A percentile compares a stretch with the other conserved stretches of the same genome.
phyloP scores from a whole-genome alignment of 2,113 vertebrate species.

The Bufo gargarizans region DNA sequence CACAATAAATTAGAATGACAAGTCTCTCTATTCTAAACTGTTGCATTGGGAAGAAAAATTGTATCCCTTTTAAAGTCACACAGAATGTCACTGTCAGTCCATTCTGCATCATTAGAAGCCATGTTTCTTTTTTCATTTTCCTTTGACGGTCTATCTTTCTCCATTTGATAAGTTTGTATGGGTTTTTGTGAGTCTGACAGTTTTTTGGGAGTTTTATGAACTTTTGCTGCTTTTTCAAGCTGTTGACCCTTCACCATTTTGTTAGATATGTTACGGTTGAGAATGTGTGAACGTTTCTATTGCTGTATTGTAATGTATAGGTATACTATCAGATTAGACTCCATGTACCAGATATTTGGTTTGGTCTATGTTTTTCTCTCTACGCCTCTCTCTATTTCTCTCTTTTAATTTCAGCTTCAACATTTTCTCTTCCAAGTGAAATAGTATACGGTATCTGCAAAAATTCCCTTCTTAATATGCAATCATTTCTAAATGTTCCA shows the following conservation, averaged over 20 bases:
- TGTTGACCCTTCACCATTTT: too few species aligned
- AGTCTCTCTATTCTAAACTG: not conserved
- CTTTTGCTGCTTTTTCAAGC: too few species aligned
- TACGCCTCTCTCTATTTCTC: not conserved
- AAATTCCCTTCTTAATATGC: slow-evolving; percentile 9
- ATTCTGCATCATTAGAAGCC: too few species aligned
- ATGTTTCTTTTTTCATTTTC: too few species aligned
- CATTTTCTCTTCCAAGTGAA: not conserved
- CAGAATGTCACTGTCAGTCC: too few species aligned
- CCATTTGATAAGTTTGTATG: too few species aligned
- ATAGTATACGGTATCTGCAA: not conserved
- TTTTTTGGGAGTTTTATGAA: too few species aligned
- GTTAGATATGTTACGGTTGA: too few species aligned
- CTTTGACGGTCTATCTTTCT: too few species aligned
- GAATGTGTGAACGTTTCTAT: not conserved
- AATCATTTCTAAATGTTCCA: not conserved
- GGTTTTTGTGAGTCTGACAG: too few species aligned
- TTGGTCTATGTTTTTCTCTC: not conserved
- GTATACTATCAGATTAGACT: not conserved
- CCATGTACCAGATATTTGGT: not conserved
- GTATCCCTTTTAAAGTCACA: not conserved
- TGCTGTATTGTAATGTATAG: not conserved
- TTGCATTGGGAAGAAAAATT: not conserved
- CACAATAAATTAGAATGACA: not conserved
- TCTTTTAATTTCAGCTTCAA: not conserved